Base-by-base conservation (phyloP, 2,888 invertebrate genomes). In the Lithophane leautieri region DNA sequence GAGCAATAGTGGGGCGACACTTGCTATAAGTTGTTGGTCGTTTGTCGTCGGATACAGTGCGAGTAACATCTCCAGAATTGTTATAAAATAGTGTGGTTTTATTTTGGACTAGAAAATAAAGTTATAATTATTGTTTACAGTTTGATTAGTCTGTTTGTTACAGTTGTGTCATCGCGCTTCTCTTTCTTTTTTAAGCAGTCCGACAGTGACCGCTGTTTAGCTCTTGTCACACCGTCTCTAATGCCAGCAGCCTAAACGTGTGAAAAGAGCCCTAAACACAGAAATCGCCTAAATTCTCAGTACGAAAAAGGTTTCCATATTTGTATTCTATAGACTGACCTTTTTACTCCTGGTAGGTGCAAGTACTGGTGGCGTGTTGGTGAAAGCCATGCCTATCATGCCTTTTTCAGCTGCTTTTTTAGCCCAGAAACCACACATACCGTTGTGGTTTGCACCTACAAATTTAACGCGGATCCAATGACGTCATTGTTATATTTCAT, bases 281-380 rank as follows among this genome's bases (percentile, higher is more conserved):
- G 19, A 34, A 61, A 61, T 61, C 34, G 3, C 7, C 60, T 61
- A 34, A 22, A 34, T 61, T 34, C 28, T 60, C 3, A 34, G 34
- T 34, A 40, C 40, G n/a, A n/a, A 50, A 50, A 61, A 61, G 50
- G 50, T 19, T 34, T 14, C 22, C 12, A 61, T 61, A 34, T 3
- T 34, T 34, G 34, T 40, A 62, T 62, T 40, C 16, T 62, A 62
- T 62, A 50, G 4, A 70, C 63, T 87, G 91, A 97, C 98, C 94
- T 96, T 93, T 94, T 97, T 98, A 85, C 98, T 98, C 82, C 99
- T 97, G 0, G 99, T 99, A 0, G 99, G 99, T 1, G 98, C 98
- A 96, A 99, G 97, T 67, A 99, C 93, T 0, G 99, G 99, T 11
- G 99, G 99, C 0, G 99, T 98, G 92, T 99, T 99, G 0, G 99